phyloP scores from a whole-genome alignment of 2,113 vertebrate species.

The Centropus unirufus region DNA sequence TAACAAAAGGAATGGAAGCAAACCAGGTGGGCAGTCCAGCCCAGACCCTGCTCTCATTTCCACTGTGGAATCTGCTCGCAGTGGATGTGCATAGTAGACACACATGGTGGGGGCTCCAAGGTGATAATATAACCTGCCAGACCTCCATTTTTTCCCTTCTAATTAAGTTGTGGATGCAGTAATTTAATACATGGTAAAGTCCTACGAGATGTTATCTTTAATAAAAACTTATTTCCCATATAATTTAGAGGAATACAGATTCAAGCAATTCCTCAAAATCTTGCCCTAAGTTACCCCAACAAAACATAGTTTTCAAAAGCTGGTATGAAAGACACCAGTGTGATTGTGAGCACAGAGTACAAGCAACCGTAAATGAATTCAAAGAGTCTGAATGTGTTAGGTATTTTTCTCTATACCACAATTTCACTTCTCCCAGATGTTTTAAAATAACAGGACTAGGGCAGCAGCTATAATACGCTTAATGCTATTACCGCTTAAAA shows the following conservation, averaged over 20 bases:
- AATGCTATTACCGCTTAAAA: constrained; percentile 51
- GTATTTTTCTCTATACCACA: constrained; percentile 61
- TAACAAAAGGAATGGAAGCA: background rate
- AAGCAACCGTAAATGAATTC: background rate
- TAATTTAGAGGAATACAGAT: constrained; percentile 37
- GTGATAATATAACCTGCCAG: background rate
- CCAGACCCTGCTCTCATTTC: background rate
- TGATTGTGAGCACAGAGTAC: background rate
- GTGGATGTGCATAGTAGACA: background rate
- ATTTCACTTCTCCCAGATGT: constrained; percentile 70
- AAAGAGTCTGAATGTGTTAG: background rate
- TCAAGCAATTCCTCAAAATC: constrained; percentile 43
- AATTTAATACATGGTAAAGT: constrained; percentile 2
- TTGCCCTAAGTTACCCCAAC: constrained; percentile 20
- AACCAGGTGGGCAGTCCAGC: background rate
- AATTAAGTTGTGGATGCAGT: background rate
- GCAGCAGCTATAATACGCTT: constrained; percentile 64
- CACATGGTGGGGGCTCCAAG: background rate
- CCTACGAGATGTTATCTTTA: background rate
- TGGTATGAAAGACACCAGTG: constrained; percentile 26
- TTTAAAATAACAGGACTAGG: constrained; percentile 71
- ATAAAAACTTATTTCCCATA: background rate
- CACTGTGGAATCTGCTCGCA: background rate
- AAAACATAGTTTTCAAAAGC: background rate
- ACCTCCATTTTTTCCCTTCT: background rate